These are phyloP conservation scores for Antigone vipio DNA, from an alignment of 2,113 vertebrate species.

Conservation along the genomic window DNA sequence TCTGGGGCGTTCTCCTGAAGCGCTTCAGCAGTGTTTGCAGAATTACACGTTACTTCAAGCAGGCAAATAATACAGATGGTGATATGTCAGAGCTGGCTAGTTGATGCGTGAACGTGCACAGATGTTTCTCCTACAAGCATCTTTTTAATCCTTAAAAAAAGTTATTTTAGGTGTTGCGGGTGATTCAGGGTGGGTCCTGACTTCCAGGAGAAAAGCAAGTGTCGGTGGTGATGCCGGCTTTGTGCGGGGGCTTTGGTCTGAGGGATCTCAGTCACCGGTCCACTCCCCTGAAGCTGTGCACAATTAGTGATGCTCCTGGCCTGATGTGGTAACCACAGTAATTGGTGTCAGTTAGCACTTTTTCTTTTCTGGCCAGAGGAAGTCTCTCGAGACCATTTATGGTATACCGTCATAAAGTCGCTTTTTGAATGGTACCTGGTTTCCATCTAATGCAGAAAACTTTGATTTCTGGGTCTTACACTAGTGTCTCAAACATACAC, in stretches of 20 bases:
- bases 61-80: too few relatives aligned
- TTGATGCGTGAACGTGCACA: rapidly evolving
- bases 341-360: background rate
- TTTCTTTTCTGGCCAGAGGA: background rate
- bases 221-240: rapidly evolving
- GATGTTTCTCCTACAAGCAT: background rate
- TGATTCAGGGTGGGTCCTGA: background rate
- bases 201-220: background rate
- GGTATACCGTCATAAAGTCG: too few relatives aligned
- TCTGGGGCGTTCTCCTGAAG: too few relatives aligned
- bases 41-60: background rate
- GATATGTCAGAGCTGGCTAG: background rate
- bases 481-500: background rate
- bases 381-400: background rate
- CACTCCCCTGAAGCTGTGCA: background rate
- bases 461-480: background rate
- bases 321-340: background rate
- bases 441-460: background rate
- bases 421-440: background rate
- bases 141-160: background rate
- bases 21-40: rapidly evolving
- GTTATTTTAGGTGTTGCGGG: too few relatives aligned
- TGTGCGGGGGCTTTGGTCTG: background rate
- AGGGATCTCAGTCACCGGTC: rapidly evolving
- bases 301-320: background rate